Conservation (phyloP, 2,113 vertebrate genomes). For the Emydura subglobosa region DNA sequence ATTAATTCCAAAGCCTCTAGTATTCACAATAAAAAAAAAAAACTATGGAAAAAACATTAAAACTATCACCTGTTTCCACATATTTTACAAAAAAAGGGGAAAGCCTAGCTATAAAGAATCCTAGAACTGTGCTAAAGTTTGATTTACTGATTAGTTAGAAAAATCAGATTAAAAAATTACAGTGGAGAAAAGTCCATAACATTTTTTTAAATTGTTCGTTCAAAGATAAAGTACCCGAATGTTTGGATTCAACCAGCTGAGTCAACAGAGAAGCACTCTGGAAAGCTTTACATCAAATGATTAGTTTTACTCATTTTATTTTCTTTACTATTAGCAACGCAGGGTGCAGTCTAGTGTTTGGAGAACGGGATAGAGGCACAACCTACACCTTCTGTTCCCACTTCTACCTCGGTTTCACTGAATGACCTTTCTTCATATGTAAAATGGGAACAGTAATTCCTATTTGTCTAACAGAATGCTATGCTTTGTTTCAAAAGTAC, state of each 20-base stretch:
- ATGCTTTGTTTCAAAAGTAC: background rate
- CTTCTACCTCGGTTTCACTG: background rate
- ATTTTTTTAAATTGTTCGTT: background rate
- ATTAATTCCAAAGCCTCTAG: background rate
- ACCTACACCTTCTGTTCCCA: background rate
- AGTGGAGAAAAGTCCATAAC: background rate
- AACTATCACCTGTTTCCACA: slow-evolving; percentile 47
- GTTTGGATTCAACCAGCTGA: background rate
- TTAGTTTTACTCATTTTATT: background rate
- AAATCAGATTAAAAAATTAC: slow-evolving; percentile 11
- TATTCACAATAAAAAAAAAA: background rate
- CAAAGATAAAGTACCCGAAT: background rate
- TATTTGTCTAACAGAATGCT: background rate
- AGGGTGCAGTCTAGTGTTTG: background rate
- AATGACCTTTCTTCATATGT: background rate
- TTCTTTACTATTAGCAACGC: background rate
- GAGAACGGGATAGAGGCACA: background rate
- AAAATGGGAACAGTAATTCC: background rate
- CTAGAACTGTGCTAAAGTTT: slow-evolving; percentile 37
- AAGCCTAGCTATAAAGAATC: background rate
- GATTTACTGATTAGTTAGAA: slow-evolving; percentile 16
- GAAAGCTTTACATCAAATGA: background rate
- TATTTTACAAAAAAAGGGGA: background rate
- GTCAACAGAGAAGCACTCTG: background rate
- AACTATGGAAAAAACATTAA: background rate